Evolutionary conservation across 2,888 invertebrate genomes (phyloP), one percentile per base, ranked within the genome.

Genomic region (Torymus tubicola): DNA sequence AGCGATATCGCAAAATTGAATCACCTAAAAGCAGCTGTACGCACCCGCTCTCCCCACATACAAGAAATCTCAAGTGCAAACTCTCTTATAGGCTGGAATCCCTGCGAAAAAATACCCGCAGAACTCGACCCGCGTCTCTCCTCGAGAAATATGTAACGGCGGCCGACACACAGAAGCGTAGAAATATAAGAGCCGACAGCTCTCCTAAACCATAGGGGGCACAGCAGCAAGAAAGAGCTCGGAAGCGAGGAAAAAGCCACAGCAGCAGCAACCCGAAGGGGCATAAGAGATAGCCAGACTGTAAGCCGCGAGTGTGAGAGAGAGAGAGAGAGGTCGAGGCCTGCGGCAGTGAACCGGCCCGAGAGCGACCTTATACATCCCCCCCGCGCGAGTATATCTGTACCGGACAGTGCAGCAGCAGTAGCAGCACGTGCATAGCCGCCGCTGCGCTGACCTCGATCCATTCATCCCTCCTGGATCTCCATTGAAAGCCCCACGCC

Each of bases 361-460:
- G 78, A 84, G 84, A 84, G 82, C 81, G 77, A 70, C 67, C 77
- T 82, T 82, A 82, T 57, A 42, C 67, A 13, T 21, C 21, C 21
- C 11, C 16, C 21, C 2, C 52, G n/a, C 16, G 52, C 67, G 16
- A 12, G 18, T 18, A 18, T 52, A 13, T 63, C 5, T 64, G 31
- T 31, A 31, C 21, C 55, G 63, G 53, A 55, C 60, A 60, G 57
- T 42, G 42, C 42, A 42, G 42, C 1, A 42, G 42, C 42, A 42
- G 31, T 31, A 31, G 42, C 12, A 64, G 21, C 21, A 50, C 24
- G 52, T 16, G 42, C 42, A 64, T 14, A 64, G 64, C 50, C 14
- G 2, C 58, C 16, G 11, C 65, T 57, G 24, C 77, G 68, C 57
- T 87, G 88, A 87, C 88, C 87, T 80, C 87, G 85, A 87, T 88